Percentiles rank a stretch among this genome's conserved stretches.
phyloP scores from a whole-genome alignment of 2,888 invertebrate genomes.

The Lasiommata megera region DNA sequence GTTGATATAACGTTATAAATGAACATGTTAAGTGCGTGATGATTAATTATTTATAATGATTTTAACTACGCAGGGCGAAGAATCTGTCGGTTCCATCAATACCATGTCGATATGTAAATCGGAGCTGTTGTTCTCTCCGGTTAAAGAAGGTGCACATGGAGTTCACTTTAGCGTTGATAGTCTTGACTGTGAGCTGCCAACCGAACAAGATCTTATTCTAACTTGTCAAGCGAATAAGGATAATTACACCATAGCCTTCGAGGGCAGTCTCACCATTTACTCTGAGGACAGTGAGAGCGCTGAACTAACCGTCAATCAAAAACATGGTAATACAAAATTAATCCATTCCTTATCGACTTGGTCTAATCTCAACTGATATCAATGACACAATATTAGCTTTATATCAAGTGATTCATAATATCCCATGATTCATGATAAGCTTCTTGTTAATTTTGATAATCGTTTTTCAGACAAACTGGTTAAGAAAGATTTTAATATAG shows the following conservation, averaged over 20 bases:
- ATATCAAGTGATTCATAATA: conserved; percentile 46
- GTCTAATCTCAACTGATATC: conserved; percentile 14
- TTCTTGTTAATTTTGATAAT: conserved; percentile 39
- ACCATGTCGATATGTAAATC: conserved; percentile 96
- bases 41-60: neutral
- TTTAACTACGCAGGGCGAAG: conserved; percentile 82
- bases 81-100: conserved; percentile 86
- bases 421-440: conserved; percentile 49
- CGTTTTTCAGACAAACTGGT: conserved; percentile 73
- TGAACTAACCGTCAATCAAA: conserved; percentile 76
- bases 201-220: conserved; percentile 91
- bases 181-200: conserved; percentile 91
- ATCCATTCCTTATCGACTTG: neutral
- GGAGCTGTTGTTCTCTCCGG: conserved; percentile 94
- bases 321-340: conserved; percentile 58
- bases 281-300: conserved; percentile 91
- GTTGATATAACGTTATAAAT: too few species aligned
- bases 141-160: conserved; percentile 89
- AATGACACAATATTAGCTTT: conserved; percentile 52
- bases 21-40: too few species aligned
- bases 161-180: conserved; percentile 95
- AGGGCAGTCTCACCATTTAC: conserved; percentile 92
- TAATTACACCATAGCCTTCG: conserved; percentile 97
- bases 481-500: conserved; percentile 62
- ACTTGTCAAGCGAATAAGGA: conserved; percentile 96